Evolutionary conservation across 2,797 vertebrate genomes (phyloP).

Genomic region (Hylomyscus alleni): DNA sequence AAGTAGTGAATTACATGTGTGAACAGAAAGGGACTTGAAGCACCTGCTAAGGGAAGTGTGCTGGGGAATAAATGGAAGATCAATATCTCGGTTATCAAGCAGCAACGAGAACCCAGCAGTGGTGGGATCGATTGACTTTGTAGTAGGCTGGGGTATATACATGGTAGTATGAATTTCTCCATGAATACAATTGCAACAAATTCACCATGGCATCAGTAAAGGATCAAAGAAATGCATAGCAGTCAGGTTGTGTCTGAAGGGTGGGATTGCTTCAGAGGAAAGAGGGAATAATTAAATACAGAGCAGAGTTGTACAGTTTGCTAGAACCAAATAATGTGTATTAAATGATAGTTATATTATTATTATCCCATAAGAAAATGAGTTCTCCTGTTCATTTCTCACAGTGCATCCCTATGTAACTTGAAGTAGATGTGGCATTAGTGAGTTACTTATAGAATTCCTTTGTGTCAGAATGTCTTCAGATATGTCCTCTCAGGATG

Average conservation of each 20-base stretch:
- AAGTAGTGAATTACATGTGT: constrained; percentile 73
- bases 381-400: constrained; percentile 42
- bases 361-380: constrained; percentile 13
- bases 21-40: constrained; percentile 68
- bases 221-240: background rate
- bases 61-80: constrained; percentile 67
- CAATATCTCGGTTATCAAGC: constrained; percentile 63
- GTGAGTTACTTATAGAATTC: constrained; percentile 5
- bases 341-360: constrained; percentile 25
- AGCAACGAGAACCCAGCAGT: constrained; percentile 43
- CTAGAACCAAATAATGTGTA: background rate
- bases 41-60: constrained; percentile 67
- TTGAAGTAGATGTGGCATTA: constrained; percentile 37
- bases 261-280: background rate
- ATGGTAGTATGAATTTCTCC: constrained; percentile 9
- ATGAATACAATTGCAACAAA: constrained; percentile 50
- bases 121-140: constrained; percentile 37
- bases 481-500: constrained; percentile 5
- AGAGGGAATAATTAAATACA: constrained; percentile 4
- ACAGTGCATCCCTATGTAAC: background rate
- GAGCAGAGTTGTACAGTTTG: constrained; percentile 30
- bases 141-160: background rate
- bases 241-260: background rate
- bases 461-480: constrained; percentile 27
- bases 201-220: constrained; percentile 32